Percentiles rank a stretch among this genome's conserved stretches.
Conservation (phyloP, 1,140 invertebrate species). For the Lepidotrigona ventralis region DNA sequence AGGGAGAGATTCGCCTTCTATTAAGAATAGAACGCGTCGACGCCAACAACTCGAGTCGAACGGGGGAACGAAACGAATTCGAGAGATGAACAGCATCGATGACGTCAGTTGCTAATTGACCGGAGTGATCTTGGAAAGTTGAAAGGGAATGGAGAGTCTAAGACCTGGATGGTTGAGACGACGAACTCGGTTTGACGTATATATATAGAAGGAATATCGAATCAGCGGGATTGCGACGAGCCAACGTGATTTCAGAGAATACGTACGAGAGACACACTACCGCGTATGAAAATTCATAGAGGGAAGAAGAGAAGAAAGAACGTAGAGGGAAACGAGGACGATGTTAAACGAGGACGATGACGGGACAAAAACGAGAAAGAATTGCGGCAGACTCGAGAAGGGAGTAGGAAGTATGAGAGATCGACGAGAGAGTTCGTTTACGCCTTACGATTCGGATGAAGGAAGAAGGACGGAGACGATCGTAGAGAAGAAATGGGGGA, state of each 20-base stretch:
- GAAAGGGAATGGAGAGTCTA: background rate
- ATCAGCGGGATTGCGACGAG: background rate
- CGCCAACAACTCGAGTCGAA: background rate
- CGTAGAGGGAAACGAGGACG: background rate
- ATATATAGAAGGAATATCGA: too few species aligned
- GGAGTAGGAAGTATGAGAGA: background rate
- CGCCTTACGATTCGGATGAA: conserved; percentile 20
- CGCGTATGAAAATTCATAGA: background rate
- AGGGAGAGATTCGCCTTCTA: too few species aligned
- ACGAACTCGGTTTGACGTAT: background rate
- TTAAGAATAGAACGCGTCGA: background rate
- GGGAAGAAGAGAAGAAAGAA: background rate
- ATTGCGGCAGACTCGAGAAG: conserved; percentile 3
- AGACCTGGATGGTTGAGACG: too few species aligned
- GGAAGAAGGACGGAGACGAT: conserved; percentile 20
- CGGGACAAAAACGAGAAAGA: conserved; percentile 16
- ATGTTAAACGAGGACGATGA: conserved; percentile 17
- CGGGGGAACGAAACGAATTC: background rate
- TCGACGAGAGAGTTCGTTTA: conserved; percentile 18
- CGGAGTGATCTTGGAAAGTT: background rate
- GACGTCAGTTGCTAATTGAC: too few species aligned
- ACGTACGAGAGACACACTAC: background rate
- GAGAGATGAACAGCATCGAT: background rate
- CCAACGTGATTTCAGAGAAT: background rate
- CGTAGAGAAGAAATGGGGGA: background rate